Conservation (phyloP, 2,888 invertebrate species). For the Sipunculus nudus region DNA sequence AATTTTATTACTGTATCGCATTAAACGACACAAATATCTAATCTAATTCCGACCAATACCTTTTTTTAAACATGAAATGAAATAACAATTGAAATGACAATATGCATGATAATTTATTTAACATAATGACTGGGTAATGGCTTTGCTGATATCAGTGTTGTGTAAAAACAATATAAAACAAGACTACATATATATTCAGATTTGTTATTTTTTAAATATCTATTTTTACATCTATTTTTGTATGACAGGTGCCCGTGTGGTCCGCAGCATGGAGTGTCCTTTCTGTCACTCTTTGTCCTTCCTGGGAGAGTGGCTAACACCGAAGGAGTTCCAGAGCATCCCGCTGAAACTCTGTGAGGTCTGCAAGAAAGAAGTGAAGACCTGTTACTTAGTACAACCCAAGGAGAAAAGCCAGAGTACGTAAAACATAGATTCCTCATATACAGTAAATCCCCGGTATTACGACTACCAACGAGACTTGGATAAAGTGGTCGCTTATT, state of each 20-base stretch:
- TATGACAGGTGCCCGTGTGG: conserved; percentile 53
- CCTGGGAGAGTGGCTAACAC: conserved; percentile 63
- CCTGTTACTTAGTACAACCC: conserved; percentile 59
- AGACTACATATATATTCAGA: not conserved
- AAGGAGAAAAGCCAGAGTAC: conserved; percentile 60
- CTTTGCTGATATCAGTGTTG: too few species aligned
- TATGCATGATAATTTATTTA: too few species aligned
- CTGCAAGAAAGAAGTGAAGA: conserved; percentile 52
- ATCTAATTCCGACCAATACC: too few species aligned
- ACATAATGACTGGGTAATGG: too few species aligned
- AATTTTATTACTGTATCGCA: too few species aligned
- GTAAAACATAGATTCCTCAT: too few species aligned
- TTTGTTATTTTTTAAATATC: not conserved
- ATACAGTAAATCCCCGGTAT: not conserved
- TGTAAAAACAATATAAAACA: too few species aligned
- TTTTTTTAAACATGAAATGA: too few species aligned
- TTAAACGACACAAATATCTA: too few species aligned
- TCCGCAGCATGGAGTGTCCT: conserved; percentile 58
- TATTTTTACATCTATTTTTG: not conserved
- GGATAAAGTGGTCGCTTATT: too few species aligned
- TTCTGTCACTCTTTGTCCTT: conserved; percentile 52
- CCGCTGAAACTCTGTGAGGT: conserved; percentile 46
- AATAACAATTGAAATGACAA: too few species aligned
- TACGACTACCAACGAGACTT: too few species aligned
- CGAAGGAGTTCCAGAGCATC: conserved; percentile 58